Percentiles rank a stretch among this genome's conserved stretches.
These are phyloP conservation scores for Drosophila ambigua DNA, from an alignment of 1,140 invertebrate genomes.

Conservation along the genomic window DNA sequence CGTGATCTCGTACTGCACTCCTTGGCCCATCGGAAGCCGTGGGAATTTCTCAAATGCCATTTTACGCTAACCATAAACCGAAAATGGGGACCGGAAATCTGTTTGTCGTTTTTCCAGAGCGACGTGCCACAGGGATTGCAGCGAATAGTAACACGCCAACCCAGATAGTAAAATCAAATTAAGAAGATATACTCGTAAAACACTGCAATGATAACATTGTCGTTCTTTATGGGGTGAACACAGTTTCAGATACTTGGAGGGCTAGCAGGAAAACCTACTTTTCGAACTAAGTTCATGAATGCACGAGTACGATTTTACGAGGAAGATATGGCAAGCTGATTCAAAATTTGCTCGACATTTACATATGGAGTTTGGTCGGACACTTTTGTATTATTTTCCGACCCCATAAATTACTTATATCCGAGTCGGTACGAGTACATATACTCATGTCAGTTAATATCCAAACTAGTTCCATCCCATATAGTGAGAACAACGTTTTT, in stretches of 20 bases:
- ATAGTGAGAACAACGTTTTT: too few relatives aligned
- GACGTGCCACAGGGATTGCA: constrained; percentile 21
- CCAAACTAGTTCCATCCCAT: too few relatives aligned
- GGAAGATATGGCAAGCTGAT: too few relatives aligned
- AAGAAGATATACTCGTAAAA: constrained; percentile 58
- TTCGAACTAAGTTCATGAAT: constrained; percentile 12
- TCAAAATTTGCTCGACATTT: too few relatives aligned
- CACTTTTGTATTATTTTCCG: too few relatives aligned
- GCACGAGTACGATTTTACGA: too few relatives aligned
- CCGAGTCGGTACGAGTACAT: too few relatives aligned
- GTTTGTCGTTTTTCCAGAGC: constrained; percentile 3
- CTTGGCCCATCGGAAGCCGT: constrained; percentile 15
- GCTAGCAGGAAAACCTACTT: background rate
- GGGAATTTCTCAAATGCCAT: constrained; percentile 51
- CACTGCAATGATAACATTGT: constrained; percentile 61
- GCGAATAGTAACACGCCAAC: constrained; percentile 53
- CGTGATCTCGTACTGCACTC: constrained; percentile 62
- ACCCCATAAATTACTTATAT: too few relatives aligned
- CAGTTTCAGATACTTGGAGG: constrained; percentile 1
- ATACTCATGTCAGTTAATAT: too few relatives aligned
- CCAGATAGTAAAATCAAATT: constrained; percentile 51
- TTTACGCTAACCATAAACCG: constrained; percentile 53
- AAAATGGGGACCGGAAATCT: constrained; percentile 66
- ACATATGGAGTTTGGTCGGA: too few relatives aligned
- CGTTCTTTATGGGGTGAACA: constrained; percentile 24